A percentile compares a stretch with the other conserved stretches of the same genome.
phyloP scores from a whole-genome alignment of 2,797 vertebrate genomes.

The Tympanoctomys barrerae region DNA sequence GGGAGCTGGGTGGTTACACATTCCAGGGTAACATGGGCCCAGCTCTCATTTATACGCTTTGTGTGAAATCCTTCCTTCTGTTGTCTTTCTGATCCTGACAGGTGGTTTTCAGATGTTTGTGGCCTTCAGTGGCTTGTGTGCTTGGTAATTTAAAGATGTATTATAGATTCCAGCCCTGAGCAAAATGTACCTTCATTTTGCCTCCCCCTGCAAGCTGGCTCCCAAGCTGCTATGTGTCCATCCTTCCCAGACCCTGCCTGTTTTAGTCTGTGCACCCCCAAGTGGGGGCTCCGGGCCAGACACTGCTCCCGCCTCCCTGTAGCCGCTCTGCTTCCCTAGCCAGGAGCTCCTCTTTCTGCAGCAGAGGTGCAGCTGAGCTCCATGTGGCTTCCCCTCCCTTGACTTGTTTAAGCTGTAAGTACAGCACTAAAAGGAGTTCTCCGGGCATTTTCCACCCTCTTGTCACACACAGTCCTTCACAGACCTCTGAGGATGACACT shows the following conservation, averaged over 20 bases:
- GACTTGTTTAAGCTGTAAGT: not conserved
- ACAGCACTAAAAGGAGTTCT: not conserved
- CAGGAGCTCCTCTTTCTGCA: not conserved
- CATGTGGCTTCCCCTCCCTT: not conserved
- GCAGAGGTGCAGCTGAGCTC: not conserved
- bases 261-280: not conserved
- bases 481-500: not conserved
- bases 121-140: not conserved
- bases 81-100: slow-evolving; percentile 44
- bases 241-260: fast-evolving
- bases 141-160: slow-evolving; percentile 59
- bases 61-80: slow-evolving; percentile 37
- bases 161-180: slow-evolving; percentile 17
- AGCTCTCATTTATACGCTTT: slow-evolving; percentile 52
- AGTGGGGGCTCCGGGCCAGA: not conserved
- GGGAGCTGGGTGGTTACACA: not conserved
- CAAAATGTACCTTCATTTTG: not conserved
- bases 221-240: not conserved
- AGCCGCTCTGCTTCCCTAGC: not conserved
- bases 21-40: not conserved
- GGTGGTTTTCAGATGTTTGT: slow-evolving; percentile 62
- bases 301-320: not conserved
- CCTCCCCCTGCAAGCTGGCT: not conserved
- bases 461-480: not conserved
- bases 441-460: not conserved